Percentiles rank a stretch among this genome's conserved stretches.
phyloP scores from a whole-genome alignment of 30 jellyfish, hydroid and myxozoan species.

The Aurelia sp. region DNA sequence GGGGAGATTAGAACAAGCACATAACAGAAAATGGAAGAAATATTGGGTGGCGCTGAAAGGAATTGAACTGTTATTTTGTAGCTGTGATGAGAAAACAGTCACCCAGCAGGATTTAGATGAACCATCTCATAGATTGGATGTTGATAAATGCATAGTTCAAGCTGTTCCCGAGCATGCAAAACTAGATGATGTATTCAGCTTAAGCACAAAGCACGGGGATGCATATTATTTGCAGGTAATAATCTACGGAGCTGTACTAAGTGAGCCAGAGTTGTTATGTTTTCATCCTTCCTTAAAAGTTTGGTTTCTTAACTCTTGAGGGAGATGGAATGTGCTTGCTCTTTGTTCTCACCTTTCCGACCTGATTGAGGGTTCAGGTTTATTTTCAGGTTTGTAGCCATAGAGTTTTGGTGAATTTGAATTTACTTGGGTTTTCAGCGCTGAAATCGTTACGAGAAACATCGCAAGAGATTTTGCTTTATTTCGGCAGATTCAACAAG shows the following conservation, averaged over 20 bases:
- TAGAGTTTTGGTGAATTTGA: no score
- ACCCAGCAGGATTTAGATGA: constrained; percentile 89
- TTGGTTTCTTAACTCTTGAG: no score
- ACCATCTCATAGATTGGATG: constrained; percentile 85
- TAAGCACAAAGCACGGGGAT: constrained; percentile 91
- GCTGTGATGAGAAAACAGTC: constrained; percentile 92
- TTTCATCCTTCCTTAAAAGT: no score
- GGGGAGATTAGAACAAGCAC: constrained; percentile 91
- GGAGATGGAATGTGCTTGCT: no score
- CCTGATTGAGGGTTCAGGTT: no score
- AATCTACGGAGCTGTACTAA: neutral
- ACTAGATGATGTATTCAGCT: constrained; percentile 89
- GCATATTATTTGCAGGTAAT: constrained; percentile 91
- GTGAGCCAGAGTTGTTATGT: no score
- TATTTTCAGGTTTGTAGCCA: no score
- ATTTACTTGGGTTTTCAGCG: no score
- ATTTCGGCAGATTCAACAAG: no score
- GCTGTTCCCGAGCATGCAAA: constrained; percentile 97
- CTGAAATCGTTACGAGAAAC: no score
- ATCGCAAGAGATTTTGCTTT: no score
- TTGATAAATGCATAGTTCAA: constrained; percentile 89
- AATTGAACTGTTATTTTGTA: constrained; percentile 82
- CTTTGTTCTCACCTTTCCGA: no score
- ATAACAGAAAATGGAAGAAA: constrained; percentile 90
- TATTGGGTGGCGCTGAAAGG: constrained; percentile 98